Conservation (phyloP, 2,113 vertebrate species). For the Siniperca chuatsi region DNA sequence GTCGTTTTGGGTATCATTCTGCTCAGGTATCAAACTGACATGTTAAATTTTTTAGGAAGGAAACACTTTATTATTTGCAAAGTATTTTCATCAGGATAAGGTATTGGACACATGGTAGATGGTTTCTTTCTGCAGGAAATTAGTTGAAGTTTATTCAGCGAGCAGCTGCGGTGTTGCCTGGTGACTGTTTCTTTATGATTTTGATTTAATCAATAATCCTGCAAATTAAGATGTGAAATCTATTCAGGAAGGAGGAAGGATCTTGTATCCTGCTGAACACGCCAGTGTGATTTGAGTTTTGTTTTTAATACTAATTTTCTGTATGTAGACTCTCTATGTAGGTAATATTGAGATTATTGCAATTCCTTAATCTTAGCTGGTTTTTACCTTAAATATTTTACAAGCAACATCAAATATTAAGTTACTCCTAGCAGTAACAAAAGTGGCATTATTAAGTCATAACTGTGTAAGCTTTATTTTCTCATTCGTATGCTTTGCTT, state of each 20-base stretch:
- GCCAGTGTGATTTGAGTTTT: not conserved
- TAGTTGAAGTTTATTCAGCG: slow-evolving; percentile 26
- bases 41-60: slow-evolving; percentile 1
- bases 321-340: too few relatives aligned
- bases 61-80: not conserved
- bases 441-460: not conserved
- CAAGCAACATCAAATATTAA: not conserved
- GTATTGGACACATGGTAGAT: not conserved
- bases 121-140: slow-evolving; percentile 15
- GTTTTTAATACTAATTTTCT: not conserved
- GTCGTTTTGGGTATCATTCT: slow-evolving; percentile 15
- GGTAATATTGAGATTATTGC: not conserved
- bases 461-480: not conserved
- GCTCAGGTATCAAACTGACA: slow-evolving; percentile 13
- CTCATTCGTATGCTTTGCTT: not conserved
- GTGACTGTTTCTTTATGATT: slow-evolving; percentile 47
- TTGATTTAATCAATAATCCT: slow-evolving; percentile 48
- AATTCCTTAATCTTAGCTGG: not conserved
- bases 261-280: not conserved
- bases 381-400: slow-evolving; percentile 17
- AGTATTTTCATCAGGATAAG: not conserved
- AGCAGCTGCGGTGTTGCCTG: slow-evolving; percentile 48
- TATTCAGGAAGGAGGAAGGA: not conserved
- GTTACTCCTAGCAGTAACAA: not conserved
- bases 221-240: slow-evolving; percentile 46